Evolutionary conservation across 1,140 invertebrate genomes (phyloP).

Genomic region (Drosophila mojavensis): DNA sequence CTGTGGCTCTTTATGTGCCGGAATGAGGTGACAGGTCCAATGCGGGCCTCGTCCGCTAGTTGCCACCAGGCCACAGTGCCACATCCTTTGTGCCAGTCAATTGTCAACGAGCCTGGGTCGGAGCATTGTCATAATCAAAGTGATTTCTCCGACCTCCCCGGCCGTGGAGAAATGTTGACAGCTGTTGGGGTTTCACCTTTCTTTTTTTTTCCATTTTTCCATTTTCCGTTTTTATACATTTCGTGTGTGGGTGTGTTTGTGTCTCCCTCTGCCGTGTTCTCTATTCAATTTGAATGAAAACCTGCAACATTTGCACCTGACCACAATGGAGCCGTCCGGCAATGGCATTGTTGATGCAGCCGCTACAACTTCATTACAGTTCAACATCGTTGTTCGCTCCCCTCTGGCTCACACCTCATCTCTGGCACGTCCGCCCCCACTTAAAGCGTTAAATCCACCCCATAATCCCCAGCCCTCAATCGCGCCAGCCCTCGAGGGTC

Average conservation of each 20-base stretch:
- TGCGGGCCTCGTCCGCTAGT: constrained; percentile 20
- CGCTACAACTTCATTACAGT: constrained; percentile 68
- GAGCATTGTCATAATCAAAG: constrained; percentile 48
- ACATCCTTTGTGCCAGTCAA: constrained; percentile 20
- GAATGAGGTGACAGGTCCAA: constrained; percentile 32
- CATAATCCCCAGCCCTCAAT: constrained; percentile 3
- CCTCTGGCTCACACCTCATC: constrained; percentile 11
- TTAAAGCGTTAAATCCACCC: constrained; percentile 37
- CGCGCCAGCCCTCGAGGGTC: neutral
- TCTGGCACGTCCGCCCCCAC: neutral
- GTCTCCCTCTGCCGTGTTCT: no score
- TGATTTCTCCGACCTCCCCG: constrained; percentile 3
- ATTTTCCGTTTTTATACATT: neutral
- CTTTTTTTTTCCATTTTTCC: neutral
- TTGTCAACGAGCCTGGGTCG: constrained; percentile 48
- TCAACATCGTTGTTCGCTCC: neutral
- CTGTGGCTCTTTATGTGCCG: neutral
- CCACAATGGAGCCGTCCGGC: constrained; percentile 47
- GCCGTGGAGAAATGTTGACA: constrained; percentile 62
- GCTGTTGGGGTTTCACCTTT: constrained; percentile 57
- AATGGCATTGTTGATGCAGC: constrained; percentile 61
- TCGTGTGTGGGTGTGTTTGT: no score
- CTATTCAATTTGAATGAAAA: constrained; percentile 14
- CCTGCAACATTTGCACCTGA: constrained; percentile 69
- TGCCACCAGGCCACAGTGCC: neutral